These are phyloP conservation scores for Rousettus leschenaultii DNA, from an alignment of 2,113 vertebrate genomes.

Conservation along the genomic window DNA sequence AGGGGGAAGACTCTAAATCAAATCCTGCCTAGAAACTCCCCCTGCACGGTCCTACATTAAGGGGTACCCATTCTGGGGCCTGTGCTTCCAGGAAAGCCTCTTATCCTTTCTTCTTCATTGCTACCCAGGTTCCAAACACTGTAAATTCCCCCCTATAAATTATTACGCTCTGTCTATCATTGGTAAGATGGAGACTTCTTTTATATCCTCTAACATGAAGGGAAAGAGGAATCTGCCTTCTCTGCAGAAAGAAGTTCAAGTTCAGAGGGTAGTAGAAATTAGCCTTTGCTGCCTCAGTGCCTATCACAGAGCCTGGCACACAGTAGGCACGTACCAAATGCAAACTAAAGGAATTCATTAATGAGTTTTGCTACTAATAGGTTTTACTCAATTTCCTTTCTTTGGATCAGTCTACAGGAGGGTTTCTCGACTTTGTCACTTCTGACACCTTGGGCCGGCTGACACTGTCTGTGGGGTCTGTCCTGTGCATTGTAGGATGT, in stretches of 20 bases:
- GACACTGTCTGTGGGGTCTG: neutral
- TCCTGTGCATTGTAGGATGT: neutral
- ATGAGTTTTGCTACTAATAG: neutral
- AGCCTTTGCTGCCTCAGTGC: neutral
- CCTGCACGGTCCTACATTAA: neutral
- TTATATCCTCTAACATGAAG: neutral
- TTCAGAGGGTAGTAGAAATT: neutral
- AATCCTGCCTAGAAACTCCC: neutral
- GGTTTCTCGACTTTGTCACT: neutral
- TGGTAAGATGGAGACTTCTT: neutral
- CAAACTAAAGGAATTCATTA: neutral
- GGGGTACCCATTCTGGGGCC: accelerated
- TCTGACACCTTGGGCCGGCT: neutral
- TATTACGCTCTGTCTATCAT: neutral
- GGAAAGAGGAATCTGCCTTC: neutral
- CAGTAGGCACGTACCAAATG: neutral
- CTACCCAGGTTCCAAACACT: neutral
- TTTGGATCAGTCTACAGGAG: neutral
- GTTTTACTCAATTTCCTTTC: neutral
- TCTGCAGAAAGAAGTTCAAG: neutral
- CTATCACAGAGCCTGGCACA: neutral
- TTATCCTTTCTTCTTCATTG: neutral
- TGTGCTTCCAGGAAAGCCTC: neutral
- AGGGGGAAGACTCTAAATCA: neutral
- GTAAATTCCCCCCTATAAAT: neutral